Evolutionary conservation across 2,797 vertebrate species (phyloP), one percentile per base, ranked within the genome.

Genomic region (Parauchenoglanis ngamensis): DNA sequence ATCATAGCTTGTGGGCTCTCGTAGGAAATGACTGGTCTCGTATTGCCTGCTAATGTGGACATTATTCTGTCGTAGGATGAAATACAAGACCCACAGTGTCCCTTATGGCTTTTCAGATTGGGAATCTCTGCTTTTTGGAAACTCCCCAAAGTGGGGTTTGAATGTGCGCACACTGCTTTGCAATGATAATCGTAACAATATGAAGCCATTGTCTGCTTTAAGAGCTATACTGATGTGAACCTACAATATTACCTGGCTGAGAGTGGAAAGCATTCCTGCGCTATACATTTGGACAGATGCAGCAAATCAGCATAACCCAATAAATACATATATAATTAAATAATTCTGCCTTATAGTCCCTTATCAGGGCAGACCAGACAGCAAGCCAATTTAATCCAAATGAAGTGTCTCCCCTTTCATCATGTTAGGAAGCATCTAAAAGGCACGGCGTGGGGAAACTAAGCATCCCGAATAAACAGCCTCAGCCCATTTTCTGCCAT

Each of bases 301-400:
- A 89, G 90, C 90, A 89, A 93, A 92, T 92, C 91, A 91, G 89
- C 76, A 87, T 72, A 92, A 90, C 92, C 88, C 89, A 92, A 92
- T 86, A 90, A 87, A 91, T 90, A 93, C 90, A 90, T 35, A 83
- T 90, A 92, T 86, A 91, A 92, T 93, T 93, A 93, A 90, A 93
- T 94, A 94, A 94, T 92, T 91, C 87, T 57, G 86, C 90, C 91
- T 90, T 89, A 90, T 83, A 87, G 84, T 86, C 70, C 77, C 92
- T 95, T 95, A 95, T 95, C 93, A 46, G 91, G 78, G 89, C 90
- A 28, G 90, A 93, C 91, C 94, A 94, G 93, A 95, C 92, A 93
- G 92, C 91, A 94, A 94, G 94, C 91, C 90, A 93, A 92, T 94
- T 92, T 92, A 93, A 93, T 94, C 92, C 91, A 90, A 92, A 92